Base-by-base conservation (phyloP, 1,140 invertebrate genomes). In the Drosophila kurseongensis region DNA sequence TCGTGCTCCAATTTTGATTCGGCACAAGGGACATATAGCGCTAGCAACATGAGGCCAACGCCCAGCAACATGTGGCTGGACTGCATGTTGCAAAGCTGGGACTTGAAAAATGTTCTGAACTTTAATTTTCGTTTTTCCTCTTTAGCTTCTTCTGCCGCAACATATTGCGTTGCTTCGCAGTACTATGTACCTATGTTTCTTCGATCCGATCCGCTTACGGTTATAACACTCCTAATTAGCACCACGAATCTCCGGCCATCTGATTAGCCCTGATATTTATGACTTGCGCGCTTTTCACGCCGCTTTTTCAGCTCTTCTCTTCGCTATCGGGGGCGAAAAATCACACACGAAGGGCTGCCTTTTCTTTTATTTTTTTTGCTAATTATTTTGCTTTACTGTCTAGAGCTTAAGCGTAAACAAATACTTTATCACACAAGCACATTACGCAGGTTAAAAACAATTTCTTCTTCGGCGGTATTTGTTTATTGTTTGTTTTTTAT, bases 231-330 rank as follows among this genome's bases (percentile, higher is more conserved):
- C 59, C 72, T 67, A 77, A 85, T 83, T 85, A 83, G 68, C 80
- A 76, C 73, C 18, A 29, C 60, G 40, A 10, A 40, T 60, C 58
- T 51, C 62, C 38, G 44, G 40, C 57, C 75, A 66, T 69, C 77
- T 58, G 81, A 85, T 85, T 85, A 77, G 67, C 62, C 50, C 52
- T 38, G 38, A 83, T 85, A 79, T 90, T 88, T 88, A 88, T 80
- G 84, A 84, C 63, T 68, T 10, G 29, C 10, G 29, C 41, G 66
- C 63, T 77, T 63, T 58, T 60, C 48, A 38, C 62, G 66, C 52
- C 45, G 41, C 60, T 57, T 36, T 66, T 60, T 78, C 10, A 32
- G 54, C 16, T 63, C 55, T 65, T 56, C 55, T 56, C 55, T 42
- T 36, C 63, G 50, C 66, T 76, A 88, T 89, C 79, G 66, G 29